Base-by-base conservation (phyloP, 2,797 vertebrate genomes). In the Spondyliosoma cantharus region DNA sequence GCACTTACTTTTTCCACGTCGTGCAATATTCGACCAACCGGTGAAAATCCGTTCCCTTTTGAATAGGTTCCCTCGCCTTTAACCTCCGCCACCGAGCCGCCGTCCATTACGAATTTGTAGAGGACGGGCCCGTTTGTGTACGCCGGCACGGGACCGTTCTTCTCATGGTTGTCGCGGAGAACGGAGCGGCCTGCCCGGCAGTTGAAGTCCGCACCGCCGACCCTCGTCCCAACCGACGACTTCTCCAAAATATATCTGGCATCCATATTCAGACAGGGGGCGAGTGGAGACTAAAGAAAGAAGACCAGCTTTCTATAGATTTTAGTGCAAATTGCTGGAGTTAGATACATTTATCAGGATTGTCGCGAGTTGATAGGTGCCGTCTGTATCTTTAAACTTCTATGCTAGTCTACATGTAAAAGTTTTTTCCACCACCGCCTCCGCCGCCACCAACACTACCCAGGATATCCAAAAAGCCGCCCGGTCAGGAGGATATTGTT, bases 401-500 rank as follows among this genome's bases (percentile, higher is more conserved):
- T 86, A 75, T 67, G 85, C 93, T 90, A 92, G 56, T 71, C 90
- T 93, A 92, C 86, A 90, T 91, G 76, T 86, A 82, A 87, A 91
- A 83, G 32, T 37, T 89, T 92, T 91, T 67, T 15, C 71, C 68
- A 9, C 65, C 60, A 7, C 74, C 62, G 27, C 86, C 80, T 1
- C 60, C 42, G 43, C 86, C 85, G 54, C 84, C 87, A 65, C 84
- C 81, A 73, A 87, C 76, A 71, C 82, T 42, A 86, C 82, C 87
- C 86, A 79, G 87, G 84, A 89, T 81, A 82, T 87, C 91, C 88
- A 91, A 93, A 92, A 92, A 92, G 93, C 93, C 91, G 92, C 91
- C 94, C 93, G 94, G 94, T 93, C 90, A 88, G 88, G 68, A 87
- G 90, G 89, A 93, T 89, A 94, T 95, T 95, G 94, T 96, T 95